Base-by-base conservation (phyloP, 2,113 vertebrate genomes). In the Prunella fulvescens region DNA sequence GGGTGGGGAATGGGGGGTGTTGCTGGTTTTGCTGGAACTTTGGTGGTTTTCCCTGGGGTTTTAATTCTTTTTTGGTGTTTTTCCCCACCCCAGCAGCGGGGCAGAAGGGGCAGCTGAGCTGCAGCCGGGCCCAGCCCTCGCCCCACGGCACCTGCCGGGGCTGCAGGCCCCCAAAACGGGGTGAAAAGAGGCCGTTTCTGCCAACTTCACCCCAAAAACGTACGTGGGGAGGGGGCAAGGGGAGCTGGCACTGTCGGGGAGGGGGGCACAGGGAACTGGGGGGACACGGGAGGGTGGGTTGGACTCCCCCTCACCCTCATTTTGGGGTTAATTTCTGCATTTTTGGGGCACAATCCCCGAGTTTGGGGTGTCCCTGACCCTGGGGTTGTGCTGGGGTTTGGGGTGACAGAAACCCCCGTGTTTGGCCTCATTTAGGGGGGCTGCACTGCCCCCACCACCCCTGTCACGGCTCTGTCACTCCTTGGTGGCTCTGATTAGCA, bases 371-470 rank as follows among this genome's bases (percentile, higher is more conserved):
- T 39, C 18, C 12, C 39, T 11, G 17, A 1, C 4, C 2, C 24
- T n/a, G 6, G 31, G 26, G 45, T 25, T 0, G 3, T 2, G 14
- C 25, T 10, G 62, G 19, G 29, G 1, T 76, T 29, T 42, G 65
- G 77, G 71, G 35, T 15, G 40, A 14, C 23, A 8, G 31, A 26
- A 25, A 1, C 20, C 26, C 44, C 44, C 42, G 3, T 1, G 20
- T 19, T 50, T 2, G 42, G 29, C 11, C 66, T 12, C 25, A 1
- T 15, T 33, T 18, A 0, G 18, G 42, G 50, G 42, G 35, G 12
- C 31, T 10, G 22, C 3, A 0, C 28, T 26, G n/a, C 28, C 3
- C 7, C 4, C 3, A 1, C 4, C 3, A 1, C 4, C 15, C 2
- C 14, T 9, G 13, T 4, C 53, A 10, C 24, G 1, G 13, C 23